These are phyloP conservation scores for Drosophila acutilabella DNA, from an alignment of 2,888 invertebrate species.

Conservation along the genomic window DNA sequence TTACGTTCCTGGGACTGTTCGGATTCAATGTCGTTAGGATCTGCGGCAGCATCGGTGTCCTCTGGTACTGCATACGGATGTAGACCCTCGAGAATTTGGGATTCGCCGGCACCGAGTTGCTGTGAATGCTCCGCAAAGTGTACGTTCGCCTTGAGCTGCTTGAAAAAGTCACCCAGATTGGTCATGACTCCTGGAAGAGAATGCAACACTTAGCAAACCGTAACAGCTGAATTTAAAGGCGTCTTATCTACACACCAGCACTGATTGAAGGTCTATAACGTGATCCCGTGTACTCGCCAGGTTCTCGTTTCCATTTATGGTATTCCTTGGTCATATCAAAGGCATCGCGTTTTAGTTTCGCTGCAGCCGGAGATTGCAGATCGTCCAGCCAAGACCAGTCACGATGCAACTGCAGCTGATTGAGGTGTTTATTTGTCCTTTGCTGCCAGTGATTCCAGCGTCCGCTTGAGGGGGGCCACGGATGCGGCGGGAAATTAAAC, in stretches of 20 bases:
- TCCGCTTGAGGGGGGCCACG: slow-evolving; percentile 32
- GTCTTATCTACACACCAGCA: slow-evolving; percentile 79
- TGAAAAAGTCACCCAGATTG: slow-evolving; percentile 83
- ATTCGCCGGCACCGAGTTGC: slow-evolving; percentile 69
- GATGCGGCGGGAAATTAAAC: slow-evolving; percentile 57
- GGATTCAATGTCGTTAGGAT: slow-evolving; percentile 32
- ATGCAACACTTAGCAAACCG: slow-evolving; percentile 36
- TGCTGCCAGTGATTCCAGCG: slow-evolving; percentile 39
- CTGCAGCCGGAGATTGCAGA: slow-evolving; percentile 67
- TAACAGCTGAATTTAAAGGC: too few species aligned
- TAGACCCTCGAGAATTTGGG: slow-evolving; percentile 80
- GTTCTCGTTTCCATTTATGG: slow-evolving; percentile 65
- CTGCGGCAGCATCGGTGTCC: slow-evolving; percentile 28
- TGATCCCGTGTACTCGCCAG: slow-evolving; percentile 28
- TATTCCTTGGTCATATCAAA: slow-evolving; percentile 13
- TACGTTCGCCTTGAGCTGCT: slow-evolving; percentile 82
- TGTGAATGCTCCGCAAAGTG: slow-evolving; percentile 80
- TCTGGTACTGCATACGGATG: slow-evolving; percentile 77
- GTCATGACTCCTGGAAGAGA: slow-evolving; percentile 82
- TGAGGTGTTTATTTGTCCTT: slow-evolving; percentile 28
- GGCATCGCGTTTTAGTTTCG: slow-evolving; percentile 44
- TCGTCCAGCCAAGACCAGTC: slow-evolving; percentile 37
- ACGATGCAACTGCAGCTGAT: slow-evolving; percentile 51
- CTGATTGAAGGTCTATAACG: slow-evolving; percentile 83
- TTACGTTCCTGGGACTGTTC: slow-evolving; percentile 46